phyloP scores from a whole-genome alignment of 2,797 vertebrate species.

The Sparidentex hasta region DNA sequence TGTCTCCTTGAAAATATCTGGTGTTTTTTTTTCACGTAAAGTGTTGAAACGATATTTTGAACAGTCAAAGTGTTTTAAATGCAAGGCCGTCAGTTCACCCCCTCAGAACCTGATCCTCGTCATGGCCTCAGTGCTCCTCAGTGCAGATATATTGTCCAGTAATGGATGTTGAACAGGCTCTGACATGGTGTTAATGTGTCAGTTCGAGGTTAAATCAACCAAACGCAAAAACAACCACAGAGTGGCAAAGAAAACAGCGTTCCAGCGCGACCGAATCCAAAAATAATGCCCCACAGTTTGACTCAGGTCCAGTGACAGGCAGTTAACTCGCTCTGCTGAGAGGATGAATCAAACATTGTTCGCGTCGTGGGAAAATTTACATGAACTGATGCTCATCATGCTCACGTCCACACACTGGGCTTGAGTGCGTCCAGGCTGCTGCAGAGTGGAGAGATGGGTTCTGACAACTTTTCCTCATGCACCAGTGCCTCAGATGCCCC shows the following conservation, averaged over 20 bases:
- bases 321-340: background rate
- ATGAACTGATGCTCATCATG: background rate
- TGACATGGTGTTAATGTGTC: background rate
- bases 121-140: too few relatives aligned
- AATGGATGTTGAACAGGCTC: background rate
- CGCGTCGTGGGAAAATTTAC: slow-evolving; percentile 7
- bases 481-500: background rate
- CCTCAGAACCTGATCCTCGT: too few relatives aligned
- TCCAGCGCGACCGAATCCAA: background rate
- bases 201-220: background rate
- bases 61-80: too few relatives aligned
- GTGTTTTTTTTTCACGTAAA: too few relatives aligned
- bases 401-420: background rate
- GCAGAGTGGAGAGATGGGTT: slow-evolving; percentile 2
- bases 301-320: background rate
- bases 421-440: background rate
- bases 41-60: too few relatives aligned
- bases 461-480: slow-evolving; percentile 6
- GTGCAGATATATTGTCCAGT: background rate
- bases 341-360: slow-evolving; percentile 18
- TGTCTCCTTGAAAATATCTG: too few relatives aligned
- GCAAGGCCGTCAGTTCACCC: background rate
- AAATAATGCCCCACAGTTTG: background rate
- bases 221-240: background rate
- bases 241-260: background rate